Evolutionary conservation across 2,888 invertebrate genomes (phyloP), one percentile per base, ranked within the genome.

Genomic region (Rhodophaea formosa): DNA sequence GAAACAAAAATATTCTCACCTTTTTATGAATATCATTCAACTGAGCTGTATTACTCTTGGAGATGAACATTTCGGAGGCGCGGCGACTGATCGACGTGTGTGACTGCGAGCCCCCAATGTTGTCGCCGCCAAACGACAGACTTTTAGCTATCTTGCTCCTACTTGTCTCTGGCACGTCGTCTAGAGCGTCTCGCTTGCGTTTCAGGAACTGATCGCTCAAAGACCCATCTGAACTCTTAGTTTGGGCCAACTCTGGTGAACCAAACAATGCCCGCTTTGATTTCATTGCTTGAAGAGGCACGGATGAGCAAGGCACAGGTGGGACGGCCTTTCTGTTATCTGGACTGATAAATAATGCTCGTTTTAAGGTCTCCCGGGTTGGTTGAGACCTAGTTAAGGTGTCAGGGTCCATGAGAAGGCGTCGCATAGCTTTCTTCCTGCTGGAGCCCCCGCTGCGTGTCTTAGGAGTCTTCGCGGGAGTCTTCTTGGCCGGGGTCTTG

Each of bases 271-370:
- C 93, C 7, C 95, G 88, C 69, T 94, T 95, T 0, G 95, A 94
- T 64, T 88, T 93, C 76, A 93, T 92, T 6, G 91, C 70, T 71
- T 92, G 74, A 70, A 88, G 57, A 66, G 92, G 72, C 72, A 92
- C 75, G 56, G 88, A 84, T 62, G 91, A 56, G 71, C 89, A 75
- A 66, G 92, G 58, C 58, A 80, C 58, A 57, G 65, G 54, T 3
- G 82, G 77, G 6, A 79, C 53, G 35, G 81, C 56, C 70, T 85
- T 73, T 68, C 81, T 82, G 61, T 89, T 91, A 65, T 92, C 93
- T 1, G 96, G 96, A 74, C 96, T 96, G 68, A 95, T 93, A 69
- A 96, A 96, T 1, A 96, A 79, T 0, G 96, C 95, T 58, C 96
- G 89, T 68, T 95, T 96, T 3, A 78, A 64, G 0, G 93, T 92